Base-by-base conservation (phyloP, 2,113 vertebrate species). In the Osmerus mordax region DNA sequence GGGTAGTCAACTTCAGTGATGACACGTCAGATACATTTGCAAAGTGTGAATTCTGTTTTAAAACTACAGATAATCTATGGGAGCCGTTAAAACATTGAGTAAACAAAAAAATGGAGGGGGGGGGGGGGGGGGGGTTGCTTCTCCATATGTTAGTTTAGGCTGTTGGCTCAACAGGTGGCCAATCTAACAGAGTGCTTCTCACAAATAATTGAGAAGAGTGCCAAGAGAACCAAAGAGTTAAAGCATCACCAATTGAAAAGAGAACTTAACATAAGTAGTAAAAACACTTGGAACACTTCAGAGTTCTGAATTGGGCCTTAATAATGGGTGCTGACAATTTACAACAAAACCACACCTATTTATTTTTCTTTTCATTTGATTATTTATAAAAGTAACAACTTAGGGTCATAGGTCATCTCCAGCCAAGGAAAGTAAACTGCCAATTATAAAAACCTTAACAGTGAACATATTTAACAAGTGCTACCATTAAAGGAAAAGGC, bases 81-180 rank as follows among this genome's bases (percentile, higher is more conserved):
- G 61, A 28, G 63, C 18, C 16, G 29, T 12, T 25, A 54, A 55
- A 59, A 51, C 55, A 61, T 63, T 73, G 19, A 25, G 62, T 28
- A 23, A 32, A 32, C 29, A 23, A 23, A 23, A 23, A 23, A 23
- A 23, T 23, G 23, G 21, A 23, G n/a, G n/a, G n/a, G n/a, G 4
- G 32, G 32, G 32, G 25, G 41, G 6, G 1, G 2, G 47, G 59
- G 9, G 13, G 55, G 66, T 36, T 58, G 67, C 68, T 15, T 73
- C 64, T 71, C 72, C 70, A 80, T 73, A 70, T 80, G 75, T 36
- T 51, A 56, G 41, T 47, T 47, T 7, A 47, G 56, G 19, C 13
- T 68, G 18, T 28, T 68, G 68, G 41, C 28, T 64, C 52, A 72
- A 60, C 82, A 77, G 71, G 74, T 77, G 69, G 74, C n/a, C 59